Evolutionary conservation across 2,797 vertebrate genomes (phyloP), one percentile per base, ranked within the genome.

Genomic region (Hybognathus amarus): DNA sequence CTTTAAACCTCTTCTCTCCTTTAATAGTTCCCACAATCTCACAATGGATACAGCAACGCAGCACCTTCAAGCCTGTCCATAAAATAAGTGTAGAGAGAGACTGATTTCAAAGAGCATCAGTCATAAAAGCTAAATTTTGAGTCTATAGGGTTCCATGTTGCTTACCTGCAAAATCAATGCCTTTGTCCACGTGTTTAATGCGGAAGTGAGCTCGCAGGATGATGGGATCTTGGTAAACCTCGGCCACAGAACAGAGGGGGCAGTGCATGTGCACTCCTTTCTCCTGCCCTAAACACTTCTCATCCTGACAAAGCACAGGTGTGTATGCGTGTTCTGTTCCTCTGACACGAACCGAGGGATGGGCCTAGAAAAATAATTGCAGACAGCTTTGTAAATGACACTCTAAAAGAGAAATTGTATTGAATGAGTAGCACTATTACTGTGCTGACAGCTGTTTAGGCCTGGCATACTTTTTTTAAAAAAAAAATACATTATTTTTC

Each of bases 21-120:
- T 92, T 91, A 61, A 92, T 92, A 45, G 90, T 92, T 85, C 91
- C 91, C 54, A 92, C 90, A 3, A 91, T 92, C 85, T 92, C 91
- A 79, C 91, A 92, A 69, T 90, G 90, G 79, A 88, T 92, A 79
- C 91, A 92, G 80, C 91, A 92, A 22, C 91, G 89, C 66, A 92
- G 85, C 52, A 92, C 90, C 68, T 91, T 92, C 54, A 92, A 87
- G 40, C 91, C 91, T 92, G 73, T 2, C 13, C 52, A 64, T 27
- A 77, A 42, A 56, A 38, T 13, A 40, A 27, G 27, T 5, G 71
- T 27, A 5, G 2, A 79, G 47, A 30, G n/a, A 64, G 17, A 45
- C 11, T 59, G 8, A 47, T 50, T 63, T 15, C 36, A 61, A 61
- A 40, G 24, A 38, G 15, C 10, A 78, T 12, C n/a, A 33, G 20